Evolutionary conservation across 2,113 vertebrate genomes (phyloP), one percentile per base, ranked within the genome.

Genomic region (Chaetops frenatus): DNA sequence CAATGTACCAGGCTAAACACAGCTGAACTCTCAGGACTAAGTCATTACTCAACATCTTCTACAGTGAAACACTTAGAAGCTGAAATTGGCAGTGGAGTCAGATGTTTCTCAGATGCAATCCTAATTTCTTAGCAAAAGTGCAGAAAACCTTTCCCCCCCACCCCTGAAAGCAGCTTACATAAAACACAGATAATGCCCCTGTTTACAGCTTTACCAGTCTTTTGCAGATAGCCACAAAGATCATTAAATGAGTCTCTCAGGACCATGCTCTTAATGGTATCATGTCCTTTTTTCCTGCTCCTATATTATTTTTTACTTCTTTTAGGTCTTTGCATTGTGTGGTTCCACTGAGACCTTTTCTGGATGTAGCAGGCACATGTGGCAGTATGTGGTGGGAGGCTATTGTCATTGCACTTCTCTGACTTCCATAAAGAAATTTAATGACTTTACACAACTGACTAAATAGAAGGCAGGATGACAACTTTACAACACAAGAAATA

Each of bases 101-200:
- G 22, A 22, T 48, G 9, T 51, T 73, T 85, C 44, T 54, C 2
- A 0, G 25, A 50, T 51, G 38, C 33, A 58, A 44, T 45, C 44
- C 54, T 64, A 27, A 62, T 38, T 64, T 72, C 22, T 81, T 72
- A 81, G 16, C 7, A 71, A 60, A 87, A 81, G 70, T 8, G 14
- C 23, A 83, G 28, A 61, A 74, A 62, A 8, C 3, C 1, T 9
- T 0, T 0, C 8, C 13, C n/a, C n/a, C n/a, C n/a, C n/a, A n/a
- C n/a, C n/a, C n/a, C 45, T 31, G 36, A 81, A 92, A 76, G 51
- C n/a, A 66, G 31, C 35, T 70, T 33, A 54, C 25, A 12, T n/a
- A 66, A 80, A 90, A 69, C 24, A 45, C 1, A 81, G 15, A 70
- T 33, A 77, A 60, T 38, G 7, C 33, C 15, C 70, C n/a, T 66